A percentile compares a stretch with the other conserved stretches of the same genome.
Evolutionary conservation across 1,140 invertebrate genomes (phyloP).

Genomic region (Plectrocnemia conspersa): DNA sequence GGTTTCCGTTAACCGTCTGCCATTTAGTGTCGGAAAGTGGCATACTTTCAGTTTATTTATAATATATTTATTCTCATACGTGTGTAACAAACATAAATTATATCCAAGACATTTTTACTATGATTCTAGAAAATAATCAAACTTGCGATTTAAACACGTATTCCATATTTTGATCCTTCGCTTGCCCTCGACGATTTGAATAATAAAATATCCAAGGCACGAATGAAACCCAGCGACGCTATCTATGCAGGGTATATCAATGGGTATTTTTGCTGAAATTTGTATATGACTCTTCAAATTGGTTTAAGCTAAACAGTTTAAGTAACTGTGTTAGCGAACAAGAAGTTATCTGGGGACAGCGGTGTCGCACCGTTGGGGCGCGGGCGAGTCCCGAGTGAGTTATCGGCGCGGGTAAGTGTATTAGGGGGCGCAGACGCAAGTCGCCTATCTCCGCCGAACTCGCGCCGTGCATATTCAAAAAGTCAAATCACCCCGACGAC

Average conservation of each 20-base stretch:
- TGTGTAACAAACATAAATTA: no score
- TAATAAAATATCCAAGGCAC: no score
- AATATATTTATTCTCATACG: no score
- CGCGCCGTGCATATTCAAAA: conserved; percentile 36
- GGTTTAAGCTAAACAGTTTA: conserved; percentile 34
- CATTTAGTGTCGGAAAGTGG: no score
- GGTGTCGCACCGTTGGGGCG: not conserved
- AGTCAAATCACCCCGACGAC: conserved; percentile 34
- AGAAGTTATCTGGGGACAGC: conserved; percentile 25
- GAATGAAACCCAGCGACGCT: conserved; percentile 35
- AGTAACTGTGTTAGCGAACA: conserved; percentile 29
- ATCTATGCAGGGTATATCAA: conserved; percentile 38
- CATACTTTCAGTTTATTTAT: no score
- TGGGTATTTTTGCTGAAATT: conserved; percentile 21
- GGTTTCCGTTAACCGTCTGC: no score
- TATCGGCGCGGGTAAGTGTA: conserved; percentile 33
- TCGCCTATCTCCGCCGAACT: conserved; percentile 17
- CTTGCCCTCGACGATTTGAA: no score
- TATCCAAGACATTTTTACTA: no score
- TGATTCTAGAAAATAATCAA: no score
- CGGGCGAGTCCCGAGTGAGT: conserved; percentile 27
- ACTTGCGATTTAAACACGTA: no score
- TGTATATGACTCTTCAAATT: conserved; percentile 26
- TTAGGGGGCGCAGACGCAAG: conserved; percentile 15
- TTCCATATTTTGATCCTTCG: no score